A percentile compares a stretch with the other conserved stretches of the same genome.
These are phyloP conservation scores for Drosophila insularis DNA, from an alignment of 1,140 invertebrate genomes.

Conservation along the genomic window DNA sequence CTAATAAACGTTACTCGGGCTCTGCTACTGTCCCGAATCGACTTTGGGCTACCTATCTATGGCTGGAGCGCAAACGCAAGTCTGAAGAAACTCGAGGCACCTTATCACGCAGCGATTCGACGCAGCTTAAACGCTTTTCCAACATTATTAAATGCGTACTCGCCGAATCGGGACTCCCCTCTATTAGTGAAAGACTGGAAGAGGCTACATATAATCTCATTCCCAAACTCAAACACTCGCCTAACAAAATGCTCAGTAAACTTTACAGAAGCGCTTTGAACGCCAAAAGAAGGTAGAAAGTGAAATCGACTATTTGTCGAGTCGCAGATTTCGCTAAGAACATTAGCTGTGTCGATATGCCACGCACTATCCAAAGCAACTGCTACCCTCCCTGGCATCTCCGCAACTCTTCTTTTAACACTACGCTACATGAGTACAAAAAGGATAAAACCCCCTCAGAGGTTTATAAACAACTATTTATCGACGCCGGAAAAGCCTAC, in stretches of 20 bases:
- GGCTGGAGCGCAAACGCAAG: too few relatives aligned
- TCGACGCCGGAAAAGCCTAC: not conserved
- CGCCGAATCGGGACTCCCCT: not conserved
- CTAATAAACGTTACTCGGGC: too few relatives aligned
- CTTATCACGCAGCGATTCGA: too few relatives aligned
- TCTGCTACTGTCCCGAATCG: too few relatives aligned
- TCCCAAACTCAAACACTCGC: not conserved
- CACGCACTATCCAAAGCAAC: not conserved
- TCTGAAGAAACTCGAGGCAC: too few relatives aligned
- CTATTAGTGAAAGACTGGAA: too few relatives aligned
- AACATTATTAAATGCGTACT: too few relatives aligned
- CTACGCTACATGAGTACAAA: not conserved
- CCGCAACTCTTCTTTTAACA: not conserved
- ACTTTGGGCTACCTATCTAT: too few relatives aligned
- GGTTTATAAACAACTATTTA: not conserved
- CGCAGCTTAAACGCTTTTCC: too few relatives aligned
- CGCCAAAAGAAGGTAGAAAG: constrained; percentile 6
- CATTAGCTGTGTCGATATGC: not conserved
- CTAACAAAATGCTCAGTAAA: not conserved
- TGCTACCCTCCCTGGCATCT: not conserved
- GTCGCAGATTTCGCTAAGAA: too few relatives aligned
- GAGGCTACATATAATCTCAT: too few relatives aligned
- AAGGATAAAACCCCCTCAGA: not conserved
- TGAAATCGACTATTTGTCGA: not conserved
- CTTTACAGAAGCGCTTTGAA: constrained; percentile 6